A percentile compares a stretch with the other conserved stretches of the same genome.
These are phyloP conservation scores for Notiomystis cincta DNA, from an alignment of 2,113 vertebrate species.

Conservation along the genomic window DNA sequence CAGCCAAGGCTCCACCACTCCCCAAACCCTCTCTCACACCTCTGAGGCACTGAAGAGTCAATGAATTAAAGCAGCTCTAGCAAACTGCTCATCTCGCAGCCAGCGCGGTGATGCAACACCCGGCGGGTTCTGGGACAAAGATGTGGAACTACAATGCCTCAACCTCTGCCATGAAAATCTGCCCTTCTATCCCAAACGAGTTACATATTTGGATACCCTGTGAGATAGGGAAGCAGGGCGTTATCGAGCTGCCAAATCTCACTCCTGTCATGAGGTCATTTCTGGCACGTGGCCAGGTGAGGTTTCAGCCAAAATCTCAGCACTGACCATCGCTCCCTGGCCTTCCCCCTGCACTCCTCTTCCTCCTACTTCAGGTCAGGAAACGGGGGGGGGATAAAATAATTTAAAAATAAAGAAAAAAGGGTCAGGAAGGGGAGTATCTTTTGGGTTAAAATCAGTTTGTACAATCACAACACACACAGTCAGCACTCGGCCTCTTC, in stretches of 20 bases:
- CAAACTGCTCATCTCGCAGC: background rate
- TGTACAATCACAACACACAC: rapidly evolving
- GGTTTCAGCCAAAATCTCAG: background rate
- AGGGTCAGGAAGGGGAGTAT: background rate
- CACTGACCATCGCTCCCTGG: background rate
- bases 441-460: background rate
- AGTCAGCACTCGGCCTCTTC: background rate
- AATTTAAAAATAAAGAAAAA: rapidly evolving
- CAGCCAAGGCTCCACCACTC: rapidly evolving
- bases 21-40: background rate
- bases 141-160: constrained; percentile 13
- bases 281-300: background rate
- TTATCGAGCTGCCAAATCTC: constrained; percentile 51
- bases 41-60: background rate
- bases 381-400: background rate
- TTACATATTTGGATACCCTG: constrained; percentile 31
- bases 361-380: background rate
- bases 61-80: background rate
- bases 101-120: background rate
- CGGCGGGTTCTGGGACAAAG: constrained; percentile 16
- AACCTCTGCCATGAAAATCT: constrained; percentile 7
- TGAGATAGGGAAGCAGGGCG: background rate
- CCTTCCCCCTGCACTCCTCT: background rate
- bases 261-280: constrained; percentile 64
- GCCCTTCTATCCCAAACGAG: constrained; percentile 19